These are phyloP conservation scores for Eilema depressum DNA, from an alignment of 2,888 invertebrate species.

Conservation along the genomic window DNA sequence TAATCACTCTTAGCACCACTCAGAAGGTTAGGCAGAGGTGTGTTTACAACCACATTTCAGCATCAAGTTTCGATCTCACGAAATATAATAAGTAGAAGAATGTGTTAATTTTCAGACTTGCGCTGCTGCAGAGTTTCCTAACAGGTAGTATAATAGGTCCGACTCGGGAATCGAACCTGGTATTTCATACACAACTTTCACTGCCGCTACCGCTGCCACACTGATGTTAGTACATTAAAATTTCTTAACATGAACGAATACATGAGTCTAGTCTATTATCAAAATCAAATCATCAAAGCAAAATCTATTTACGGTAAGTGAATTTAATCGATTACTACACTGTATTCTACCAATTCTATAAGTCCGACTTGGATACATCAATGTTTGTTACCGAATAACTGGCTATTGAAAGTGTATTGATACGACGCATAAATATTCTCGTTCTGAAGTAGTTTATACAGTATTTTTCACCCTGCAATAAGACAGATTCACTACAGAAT, in stretches of 20 bases:
- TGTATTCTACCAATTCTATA: neutral
- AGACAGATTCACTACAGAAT: neutral
- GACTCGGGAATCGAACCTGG: too few relatives aligned
- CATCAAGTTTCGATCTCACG: too few relatives aligned
- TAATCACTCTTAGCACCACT: too few relatives aligned
- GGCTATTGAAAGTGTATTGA: neutral
- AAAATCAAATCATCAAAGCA: neutral
- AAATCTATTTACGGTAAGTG: neutral
- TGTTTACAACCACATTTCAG: too few relatives aligned
- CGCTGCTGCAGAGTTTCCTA: too few relatives aligned
- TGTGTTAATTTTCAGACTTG: too few relatives aligned
- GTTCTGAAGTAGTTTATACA: neutral
- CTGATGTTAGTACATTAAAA: too few relatives aligned
- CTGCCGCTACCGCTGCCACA: too few relatives aligned
- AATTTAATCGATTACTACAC: neutral
- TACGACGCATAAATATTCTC: neutral
- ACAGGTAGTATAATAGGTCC: too few relatives aligned
- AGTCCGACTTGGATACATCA: neutral
- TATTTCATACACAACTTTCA: too few relatives aligned
- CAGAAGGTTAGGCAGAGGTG: too few relatives aligned
- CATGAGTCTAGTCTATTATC: neutral
- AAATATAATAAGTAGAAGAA: too few relatives aligned
- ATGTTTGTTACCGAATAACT: neutral
- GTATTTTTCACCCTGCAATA: conserved; percentile 6
- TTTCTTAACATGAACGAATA: neutral